Evolutionary conservation across 1,140 invertebrate species (phyloP), one percentile per base, ranked within the genome.

Genomic region (Trichogramma pretiosum): DNA sequence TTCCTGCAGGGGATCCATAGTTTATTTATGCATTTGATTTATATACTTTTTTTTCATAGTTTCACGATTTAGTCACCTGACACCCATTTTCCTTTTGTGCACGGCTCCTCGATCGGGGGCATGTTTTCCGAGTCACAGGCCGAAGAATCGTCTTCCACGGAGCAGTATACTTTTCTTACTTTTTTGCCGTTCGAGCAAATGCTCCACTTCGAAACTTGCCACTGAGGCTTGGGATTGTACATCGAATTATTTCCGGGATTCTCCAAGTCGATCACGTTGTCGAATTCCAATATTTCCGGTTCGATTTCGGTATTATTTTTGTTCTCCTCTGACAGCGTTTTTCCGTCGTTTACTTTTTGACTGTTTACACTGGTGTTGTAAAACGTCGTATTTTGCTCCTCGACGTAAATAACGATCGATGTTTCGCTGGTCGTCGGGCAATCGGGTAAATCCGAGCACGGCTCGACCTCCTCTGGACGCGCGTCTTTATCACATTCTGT

Each of bases 391-490:
- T 60, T 54, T 14, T 63, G 65, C 16, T 61, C 62, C 28, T 64
- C 60, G 9, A 57, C 36, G 40, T 60, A 62, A 17, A 63, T 53
- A 5, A 52, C 39, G 36, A 67, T 60, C 7, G 51, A 17, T 18
- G 63, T 61, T 5, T 5, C 11, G 3, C 64, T 54, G 17, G 53
- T 52, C 7, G 55, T 18, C 5, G 54, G 56, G 46, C 84, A 86
- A 16, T 69, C 63, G 4, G 79, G 76, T 46, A 83, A 64, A 48
- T 74, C 65, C 16, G 74, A 73, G 61, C 85, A 88, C 1, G 73
- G 67, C 54, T 82, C 78, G 19, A 75, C 62, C 55, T 84, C 81
- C 21, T 68, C 63, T 1, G 85, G 84, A 52, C 76, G 75, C 1
- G 65, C 64, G 35, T 70, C 57, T 0, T 65, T 66, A 13, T 74